Percentiles rank a stretch among this genome's conserved stretches.
phyloP scores from a whole-genome alignment of 92 coral and sea anemone genomes.

The Anthopleura xanthogrammica region DNA sequence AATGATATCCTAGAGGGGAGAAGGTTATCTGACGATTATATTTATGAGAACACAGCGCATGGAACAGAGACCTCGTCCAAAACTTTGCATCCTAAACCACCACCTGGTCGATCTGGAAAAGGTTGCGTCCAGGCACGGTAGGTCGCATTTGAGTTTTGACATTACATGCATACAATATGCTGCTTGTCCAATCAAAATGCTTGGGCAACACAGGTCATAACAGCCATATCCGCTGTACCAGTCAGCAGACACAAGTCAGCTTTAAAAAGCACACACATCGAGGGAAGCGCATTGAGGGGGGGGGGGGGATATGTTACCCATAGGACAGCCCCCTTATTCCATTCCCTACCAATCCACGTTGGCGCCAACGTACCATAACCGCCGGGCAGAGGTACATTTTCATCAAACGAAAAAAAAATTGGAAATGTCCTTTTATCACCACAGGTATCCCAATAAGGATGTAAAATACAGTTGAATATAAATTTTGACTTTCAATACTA shows the following conservation, averaged over 20 bases:
- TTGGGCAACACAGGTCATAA: neutral
- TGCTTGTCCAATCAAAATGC: neutral
- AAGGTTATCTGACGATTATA: conserved; percentile 36
- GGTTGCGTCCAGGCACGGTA: conserved; percentile 76
- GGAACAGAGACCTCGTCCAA: conserved; percentile 40
- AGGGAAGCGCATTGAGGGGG: too few relatives aligned
- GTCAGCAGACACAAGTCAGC: too few relatives aligned
- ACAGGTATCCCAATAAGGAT: too few relatives aligned
- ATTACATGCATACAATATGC: neutral
- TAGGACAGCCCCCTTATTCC: too few relatives aligned
- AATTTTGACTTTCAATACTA: neutral
- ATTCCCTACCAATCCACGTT: too few relatives aligned
- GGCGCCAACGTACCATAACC: too few relatives aligned
- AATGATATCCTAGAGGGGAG: conserved; percentile 26
- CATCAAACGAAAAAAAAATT: too few relatives aligned
- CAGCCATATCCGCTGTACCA: neutral
- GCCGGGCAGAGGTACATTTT: too few relatives aligned
- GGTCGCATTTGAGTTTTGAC: neutral
- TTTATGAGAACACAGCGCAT: neutral
- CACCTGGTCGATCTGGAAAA: conserved; percentile 79
- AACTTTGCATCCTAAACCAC: conserved; percentile 79
- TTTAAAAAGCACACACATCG: too few relatives aligned
- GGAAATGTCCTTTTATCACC: too few relatives aligned
- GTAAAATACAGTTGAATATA: too few relatives aligned
- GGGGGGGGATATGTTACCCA: too few relatives aligned